Conservation (phyloP, 2,888 invertebrate genomes). For the Pseudoips prasinana region DNA sequence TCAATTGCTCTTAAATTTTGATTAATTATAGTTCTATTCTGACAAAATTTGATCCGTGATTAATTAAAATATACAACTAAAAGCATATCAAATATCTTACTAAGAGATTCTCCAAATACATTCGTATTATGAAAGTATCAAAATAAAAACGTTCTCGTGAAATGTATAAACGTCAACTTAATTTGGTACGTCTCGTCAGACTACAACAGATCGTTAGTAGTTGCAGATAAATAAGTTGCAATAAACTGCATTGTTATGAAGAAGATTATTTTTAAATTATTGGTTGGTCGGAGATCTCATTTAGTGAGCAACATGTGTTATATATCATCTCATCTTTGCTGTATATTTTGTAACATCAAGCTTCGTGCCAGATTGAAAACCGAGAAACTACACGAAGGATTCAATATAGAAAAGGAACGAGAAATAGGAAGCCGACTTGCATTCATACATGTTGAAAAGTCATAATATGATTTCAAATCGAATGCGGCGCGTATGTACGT, state of each 20-base stretch:
- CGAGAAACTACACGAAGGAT: conserved; percentile 57
- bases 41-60: no score
- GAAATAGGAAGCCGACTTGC: conserved; percentile 63
- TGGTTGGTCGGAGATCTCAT: conserved; percentile 55
- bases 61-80: no score
- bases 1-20: no score
- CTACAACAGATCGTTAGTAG: conserved; percentile 45
- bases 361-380: conserved; percentile 67
- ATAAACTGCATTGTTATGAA: conserved; percentile 56
- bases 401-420: conserved; percentile 69
- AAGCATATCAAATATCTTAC: background rate
- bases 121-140: conserved; percentile 3
- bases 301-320: conserved; percentile 70
- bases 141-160: conserved; percentile 10
- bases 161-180: conserved; percentile 19
- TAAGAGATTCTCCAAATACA: conserved; percentile 2
- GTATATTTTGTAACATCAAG: conserved; percentile 64
- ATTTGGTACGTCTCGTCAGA: conserved; percentile 34
- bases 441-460: conserved; percentile 72
- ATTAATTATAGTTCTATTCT: no score
- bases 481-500: conserved; percentile 60
- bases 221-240: conserved; percentile 52
- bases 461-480: conserved; percentile 73
- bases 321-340: conserved; percentile 61
- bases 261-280: conserved; percentile 69